Conservation (phyloP, 2,113 vertebrate genomes). For the Leptobrachium leishanense region DNA sequence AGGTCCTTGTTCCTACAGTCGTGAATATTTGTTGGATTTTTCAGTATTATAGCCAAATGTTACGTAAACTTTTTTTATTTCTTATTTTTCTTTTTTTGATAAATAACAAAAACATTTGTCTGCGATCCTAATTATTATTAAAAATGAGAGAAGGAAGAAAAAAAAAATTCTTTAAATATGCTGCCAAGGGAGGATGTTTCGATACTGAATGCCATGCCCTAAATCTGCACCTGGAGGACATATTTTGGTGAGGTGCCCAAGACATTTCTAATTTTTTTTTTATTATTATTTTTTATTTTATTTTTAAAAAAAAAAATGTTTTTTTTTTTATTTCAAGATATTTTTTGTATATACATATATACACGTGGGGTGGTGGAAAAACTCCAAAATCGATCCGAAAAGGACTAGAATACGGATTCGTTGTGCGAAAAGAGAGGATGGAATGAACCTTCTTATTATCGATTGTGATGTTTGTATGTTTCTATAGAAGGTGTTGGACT, state of each 20-base stretch:
- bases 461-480: not conserved
- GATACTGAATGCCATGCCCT: not conserved
- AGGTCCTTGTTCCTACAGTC: slow-evolving; percentile 52
- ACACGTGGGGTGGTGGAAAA: not conserved
- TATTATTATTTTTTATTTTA: not conserved
- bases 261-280: not conserved
- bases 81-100: slow-evolving; percentile 51
- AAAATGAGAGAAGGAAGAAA: slow-evolving; percentile 2
- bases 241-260: not conserved
- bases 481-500: not conserved
- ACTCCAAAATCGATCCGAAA: not conserved
- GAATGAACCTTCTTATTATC: not conserved
- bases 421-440: not conserved
- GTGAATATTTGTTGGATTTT: slow-evolving; percentile 61
- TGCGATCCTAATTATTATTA: not conserved
- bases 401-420: not conserved
- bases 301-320: not conserved
- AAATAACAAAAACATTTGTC: not conserved
- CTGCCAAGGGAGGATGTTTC: slow-evolving; percentile 36
- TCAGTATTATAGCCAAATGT: slow-evolving; percentile 72
- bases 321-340: not conserved
- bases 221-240: not conserved
- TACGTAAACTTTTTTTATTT: slow-evolving; percentile 52
- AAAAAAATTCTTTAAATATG: not conserved
- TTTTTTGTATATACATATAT: not conserved